phyloP scores from a whole-genome alignment of 2,797 vertebrate genomes.

The Iguana delicatissima region DNA sequence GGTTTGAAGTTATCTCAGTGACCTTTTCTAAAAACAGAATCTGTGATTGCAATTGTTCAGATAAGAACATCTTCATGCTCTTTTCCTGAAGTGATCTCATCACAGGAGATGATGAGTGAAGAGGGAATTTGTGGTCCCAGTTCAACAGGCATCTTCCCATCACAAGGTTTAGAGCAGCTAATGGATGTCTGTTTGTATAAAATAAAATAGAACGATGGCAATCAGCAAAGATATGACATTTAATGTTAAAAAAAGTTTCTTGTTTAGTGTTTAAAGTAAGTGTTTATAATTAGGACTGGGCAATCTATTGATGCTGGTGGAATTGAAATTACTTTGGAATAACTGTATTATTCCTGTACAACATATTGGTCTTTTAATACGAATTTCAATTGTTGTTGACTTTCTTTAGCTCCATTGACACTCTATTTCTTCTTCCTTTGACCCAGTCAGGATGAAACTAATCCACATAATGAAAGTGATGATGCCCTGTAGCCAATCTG shows the following conservation, averaged over 20 bases:
- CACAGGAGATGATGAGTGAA: not conserved
- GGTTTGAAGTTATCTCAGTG: not conserved
- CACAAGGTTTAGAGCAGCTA: not conserved
- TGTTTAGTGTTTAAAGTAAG: no score
- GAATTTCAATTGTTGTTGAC: not conserved
- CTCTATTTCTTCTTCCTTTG: no score
- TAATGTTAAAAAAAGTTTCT: no score
- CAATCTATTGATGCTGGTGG: not conserved
- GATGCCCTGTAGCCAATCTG: no score
- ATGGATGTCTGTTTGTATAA: no score
- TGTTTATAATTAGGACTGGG: not conserved
- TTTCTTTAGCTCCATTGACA: not conserved
- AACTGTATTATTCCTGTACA: not conserved
- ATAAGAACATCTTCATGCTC: not conserved
- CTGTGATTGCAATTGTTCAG: not conserved
- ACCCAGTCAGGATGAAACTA: no score
- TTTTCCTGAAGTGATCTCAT: not conserved
- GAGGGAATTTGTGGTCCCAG: not conserved
- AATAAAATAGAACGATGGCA: no score
- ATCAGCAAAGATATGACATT: no score
- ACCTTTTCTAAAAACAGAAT: not conserved
- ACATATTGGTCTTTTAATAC: rapidly evolving
- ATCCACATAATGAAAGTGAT: no score
- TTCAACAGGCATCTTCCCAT: not conserved
- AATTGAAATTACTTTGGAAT: not conserved